Percentiles rank a stretch among this genome's conserved stretches.
These are phyloP conservation scores for Heliornis fulica DNA, from an alignment of 2,113 vertebrate genomes.

Conservation along the genomic window DNA sequence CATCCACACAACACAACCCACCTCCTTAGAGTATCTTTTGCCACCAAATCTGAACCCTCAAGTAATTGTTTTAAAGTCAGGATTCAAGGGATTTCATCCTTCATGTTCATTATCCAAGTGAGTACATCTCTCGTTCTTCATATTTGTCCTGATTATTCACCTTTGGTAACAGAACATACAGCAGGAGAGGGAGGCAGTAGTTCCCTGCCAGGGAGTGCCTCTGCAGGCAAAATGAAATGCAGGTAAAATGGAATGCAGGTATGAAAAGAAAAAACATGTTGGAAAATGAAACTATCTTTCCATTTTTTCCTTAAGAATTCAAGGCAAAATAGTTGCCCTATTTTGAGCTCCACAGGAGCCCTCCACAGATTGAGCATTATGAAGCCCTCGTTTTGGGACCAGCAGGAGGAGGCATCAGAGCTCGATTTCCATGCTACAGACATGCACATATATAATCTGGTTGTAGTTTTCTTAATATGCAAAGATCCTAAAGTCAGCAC, in stretches of 20 bases:
- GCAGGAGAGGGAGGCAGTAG: not conserved
- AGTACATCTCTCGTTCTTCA: conserved; percentile 7
- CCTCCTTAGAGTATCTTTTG: not conserved
- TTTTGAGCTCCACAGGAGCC: not conserved
- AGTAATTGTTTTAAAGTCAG: conserved; percentile 34
- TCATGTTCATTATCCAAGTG: conserved; percentile 17
- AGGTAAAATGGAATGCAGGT: not conserved
- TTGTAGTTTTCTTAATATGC: conserved; percentile 16
- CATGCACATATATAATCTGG: not conserved
- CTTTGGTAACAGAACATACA: conserved; percentile 51
- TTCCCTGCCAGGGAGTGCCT: conserved; percentile 13
- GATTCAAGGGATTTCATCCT: conserved; percentile 34
- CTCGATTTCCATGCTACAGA: not conserved
- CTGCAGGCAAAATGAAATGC: not conserved
- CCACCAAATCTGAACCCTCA: not conserved
- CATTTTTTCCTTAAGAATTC: not conserved
- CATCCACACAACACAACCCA: not conserved
- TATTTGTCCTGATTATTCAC: conserved; percentile 46
- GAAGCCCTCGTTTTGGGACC: not conserved
- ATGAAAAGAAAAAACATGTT: not conserved
- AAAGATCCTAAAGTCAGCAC: conserved; percentile 12
- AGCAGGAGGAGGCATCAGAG: not conserved
- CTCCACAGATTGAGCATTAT: not conserved
- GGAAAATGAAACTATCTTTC: not conserved
- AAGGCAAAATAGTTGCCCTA: not conserved